These are phyloP conservation scores for Cheilosia vernalis DNA, from an alignment of 2,888 invertebrate species.

Conservation along the genomic window DNA sequence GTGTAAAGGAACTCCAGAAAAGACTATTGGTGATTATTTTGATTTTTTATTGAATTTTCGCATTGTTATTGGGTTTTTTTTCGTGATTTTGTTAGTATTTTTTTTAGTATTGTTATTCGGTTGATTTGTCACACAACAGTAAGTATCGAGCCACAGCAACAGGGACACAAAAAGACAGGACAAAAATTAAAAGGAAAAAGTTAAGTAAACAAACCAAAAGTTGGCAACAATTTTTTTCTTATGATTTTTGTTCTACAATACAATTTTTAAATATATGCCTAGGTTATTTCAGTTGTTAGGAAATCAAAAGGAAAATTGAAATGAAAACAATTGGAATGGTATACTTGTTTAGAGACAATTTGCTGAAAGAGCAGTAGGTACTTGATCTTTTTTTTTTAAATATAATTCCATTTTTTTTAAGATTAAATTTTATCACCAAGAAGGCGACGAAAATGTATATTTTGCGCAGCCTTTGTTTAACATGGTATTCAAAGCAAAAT, in stretches of 20 bases:
- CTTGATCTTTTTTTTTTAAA: no score
- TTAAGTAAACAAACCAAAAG: slow-evolving; percentile 80
- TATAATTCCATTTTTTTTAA: neutral
- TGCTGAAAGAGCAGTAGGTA: no score
- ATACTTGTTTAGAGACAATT: no score
- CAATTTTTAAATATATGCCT: slow-evolving; percentile 55
- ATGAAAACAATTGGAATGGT: slow-evolving; percentile 42
- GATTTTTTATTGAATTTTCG: slow-evolving; percentile 76
- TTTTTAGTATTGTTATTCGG: slow-evolving; percentile 76
- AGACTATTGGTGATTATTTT: slow-evolving; percentile 87
- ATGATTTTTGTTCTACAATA: slow-evolving; percentile 53
- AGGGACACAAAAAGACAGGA: slow-evolving; percentile 84
- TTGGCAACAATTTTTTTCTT: slow-evolving; percentile 73
- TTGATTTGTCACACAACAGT: slow-evolving; percentile 82
- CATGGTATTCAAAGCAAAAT: slow-evolving; percentile 17
- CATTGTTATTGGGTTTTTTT: slow-evolving; percentile 69
- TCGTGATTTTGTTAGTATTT: slow-evolving; percentile 75
- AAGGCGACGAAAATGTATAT: neutral
- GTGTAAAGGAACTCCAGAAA: slow-evolving; percentile 99
- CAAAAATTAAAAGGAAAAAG: slow-evolving; percentile 83
- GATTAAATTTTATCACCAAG: neutral
- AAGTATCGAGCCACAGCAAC: slow-evolving; percentile 84
- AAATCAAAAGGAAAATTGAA: slow-evolving; percentile 53
- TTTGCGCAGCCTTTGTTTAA: neutral
- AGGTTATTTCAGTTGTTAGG: slow-evolving; percentile 39